These are phyloP conservation scores for Drosophila kuntzei DNA, from an alignment of 2,888 invertebrate genomes.

Conservation along the genomic window DNA sequence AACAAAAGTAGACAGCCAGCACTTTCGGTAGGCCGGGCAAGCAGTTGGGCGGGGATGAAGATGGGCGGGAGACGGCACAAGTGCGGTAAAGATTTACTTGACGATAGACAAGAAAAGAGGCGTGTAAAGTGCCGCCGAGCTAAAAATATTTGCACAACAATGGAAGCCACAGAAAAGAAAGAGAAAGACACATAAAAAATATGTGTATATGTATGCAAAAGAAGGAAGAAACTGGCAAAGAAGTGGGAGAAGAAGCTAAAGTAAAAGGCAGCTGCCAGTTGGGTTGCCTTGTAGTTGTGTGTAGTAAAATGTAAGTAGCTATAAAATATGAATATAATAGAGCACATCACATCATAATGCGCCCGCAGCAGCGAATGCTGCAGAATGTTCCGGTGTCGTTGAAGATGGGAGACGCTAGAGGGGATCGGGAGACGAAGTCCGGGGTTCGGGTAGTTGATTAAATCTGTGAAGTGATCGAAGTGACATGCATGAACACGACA, in stretches of 20 bases:
- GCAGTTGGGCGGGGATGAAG: not conserved
- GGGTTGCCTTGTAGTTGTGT: constrained; percentile 21
- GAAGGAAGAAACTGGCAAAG: not conserved
- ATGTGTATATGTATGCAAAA: constrained; percentile 16
- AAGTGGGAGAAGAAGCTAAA: constrained; percentile 4
- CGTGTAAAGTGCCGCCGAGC: constrained; percentile 67
- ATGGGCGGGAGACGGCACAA: constrained; percentile 8
- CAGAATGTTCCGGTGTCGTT: constrained; percentile 16
- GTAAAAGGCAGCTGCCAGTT: constrained; percentile 31
- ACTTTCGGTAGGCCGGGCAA: constrained; percentile 55
- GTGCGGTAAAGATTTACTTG: constrained; percentile 54
- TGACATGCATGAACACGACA: constrained; percentile 66
- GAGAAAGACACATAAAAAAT: constrained; percentile 22
- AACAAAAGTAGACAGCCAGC: constrained; percentile 57
- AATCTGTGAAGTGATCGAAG: constrained; percentile 70
- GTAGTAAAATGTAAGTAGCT: constrained; percentile 73
- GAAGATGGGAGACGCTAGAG: not conserved
- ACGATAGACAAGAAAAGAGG: constrained; percentile 53
- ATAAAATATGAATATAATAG: constrained; percentile 77
- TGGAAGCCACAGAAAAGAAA: constrained; percentile 53
- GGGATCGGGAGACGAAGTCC: not conserved
- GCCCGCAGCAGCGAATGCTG: constrained; percentile 59
- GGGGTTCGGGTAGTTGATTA: constrained; percentile 58
- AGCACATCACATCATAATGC: constrained; percentile 71
- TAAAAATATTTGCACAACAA: constrained; percentile 77